phyloP scores from a whole-genome alignment of 2,888 invertebrate species.

The Eupithecia subfuscata region DNA sequence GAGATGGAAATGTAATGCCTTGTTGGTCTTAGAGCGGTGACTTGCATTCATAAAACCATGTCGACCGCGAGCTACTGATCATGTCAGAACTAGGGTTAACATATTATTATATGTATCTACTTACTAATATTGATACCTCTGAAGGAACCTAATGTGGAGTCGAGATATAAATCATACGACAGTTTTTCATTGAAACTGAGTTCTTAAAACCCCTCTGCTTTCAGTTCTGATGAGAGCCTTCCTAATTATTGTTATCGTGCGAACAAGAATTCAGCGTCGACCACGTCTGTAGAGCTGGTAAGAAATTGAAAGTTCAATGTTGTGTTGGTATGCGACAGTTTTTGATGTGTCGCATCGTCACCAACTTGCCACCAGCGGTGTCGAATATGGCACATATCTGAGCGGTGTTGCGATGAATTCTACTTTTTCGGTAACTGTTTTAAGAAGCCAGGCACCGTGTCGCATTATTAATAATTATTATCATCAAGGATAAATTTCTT shows the following conservation, averaged over 20 bases:
- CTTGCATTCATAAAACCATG: not conserved
- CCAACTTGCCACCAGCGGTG: conserved; percentile 33
- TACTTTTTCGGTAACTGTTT: conserved; percentile 30
- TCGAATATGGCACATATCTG: conserved; percentile 37
- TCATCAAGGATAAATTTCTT: conserved; percentile 25
- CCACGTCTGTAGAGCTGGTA: conserved; percentile 22
- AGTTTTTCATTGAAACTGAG: not conserved
- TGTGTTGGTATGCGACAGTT: conserved; percentile 32
- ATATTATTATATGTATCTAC: too few species aligned
- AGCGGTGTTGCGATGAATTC: conserved; percentile 21
- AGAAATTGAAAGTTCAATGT: conserved; percentile 35
- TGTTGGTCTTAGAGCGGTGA: not conserved
- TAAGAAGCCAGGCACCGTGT: conserved; percentile 19
- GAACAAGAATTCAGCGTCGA: conserved; percentile 24
- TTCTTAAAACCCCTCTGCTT: not conserved
- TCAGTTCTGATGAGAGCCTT: conserved; percentile 3
- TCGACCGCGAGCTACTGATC: not conserved
- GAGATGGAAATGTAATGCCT: not conserved
- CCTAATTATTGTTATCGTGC: conserved; percentile 26
- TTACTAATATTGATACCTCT: not conserved
- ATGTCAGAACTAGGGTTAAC: not conserved
- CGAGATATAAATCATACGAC: not conserved
- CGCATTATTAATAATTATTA: conserved; percentile 24
- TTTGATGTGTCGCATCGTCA: conserved; percentile 28
- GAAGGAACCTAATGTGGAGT: not conserved